Evolutionary conservation across 2,113 vertebrate species (phyloP), one percentile per base, ranked within the genome.

Genomic region (Dolichallabes microphthalmus): DNA sequence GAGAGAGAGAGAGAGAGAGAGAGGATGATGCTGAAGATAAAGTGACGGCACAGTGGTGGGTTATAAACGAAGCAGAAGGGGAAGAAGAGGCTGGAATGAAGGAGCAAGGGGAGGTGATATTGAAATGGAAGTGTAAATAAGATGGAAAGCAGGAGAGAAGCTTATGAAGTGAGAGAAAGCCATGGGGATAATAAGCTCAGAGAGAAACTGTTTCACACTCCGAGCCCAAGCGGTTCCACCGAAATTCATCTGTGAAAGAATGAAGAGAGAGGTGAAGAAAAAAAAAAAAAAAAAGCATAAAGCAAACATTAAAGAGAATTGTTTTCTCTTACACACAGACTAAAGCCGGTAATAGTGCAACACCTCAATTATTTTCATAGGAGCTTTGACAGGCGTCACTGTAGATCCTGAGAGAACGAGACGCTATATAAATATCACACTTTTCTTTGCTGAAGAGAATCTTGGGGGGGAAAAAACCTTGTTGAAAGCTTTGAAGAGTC

Each of bases 101-200:
- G 80, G 39, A 50, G 39, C 39, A 32, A 20, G 30, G 39, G 45
- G 45, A 45, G 17, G 55, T 15, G 45, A 11, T 63, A 32, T 57
- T 27, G 64, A 73, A 78, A 58, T 57, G 79, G 81, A 71, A 74
- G 55, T 61, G 52, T 53, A 68, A 80, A 58, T 66, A 66, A 78
- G 80, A 86, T 64, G 63, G 45, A 82, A 55, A 66, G 57, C 32
- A 90, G 87, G 83, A 90, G 91, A 83, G 84, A 15, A 35, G 73
- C 58, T 58, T 50, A 15, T 20, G 80, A 73, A 61, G 45, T 63
- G 78, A 52, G 27, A 22, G 63, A 78, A 84, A 71, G 50, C 30
- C 52, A 60, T 50, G 19, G 27, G 35, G 73, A 85, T 10, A 57
- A 55, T 71, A 52, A 45, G 55, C 58, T 32, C 30, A 11, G 27